Evolutionary conservation across 2,797 vertebrate genomes (phyloP).

Genomic region (Sebastes paucispinis): DNA sequence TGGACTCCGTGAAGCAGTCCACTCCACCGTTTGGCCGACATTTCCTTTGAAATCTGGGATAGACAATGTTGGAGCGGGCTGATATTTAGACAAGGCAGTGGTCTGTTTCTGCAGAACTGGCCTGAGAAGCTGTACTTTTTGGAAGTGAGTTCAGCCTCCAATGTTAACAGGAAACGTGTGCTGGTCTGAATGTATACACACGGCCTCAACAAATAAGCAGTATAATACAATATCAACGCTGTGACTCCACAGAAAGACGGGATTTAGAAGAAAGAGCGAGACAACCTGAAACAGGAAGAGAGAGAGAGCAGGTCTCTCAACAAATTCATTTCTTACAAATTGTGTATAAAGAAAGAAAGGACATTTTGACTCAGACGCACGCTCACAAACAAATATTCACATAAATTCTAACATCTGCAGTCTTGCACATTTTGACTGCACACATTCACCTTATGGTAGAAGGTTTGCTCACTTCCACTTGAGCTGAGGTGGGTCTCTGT

Average conservation of each 20-base stretch:
- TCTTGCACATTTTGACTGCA: constrained; percentile 20
- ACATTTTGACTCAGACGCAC: constrained; percentile 33
- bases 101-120: constrained; percentile 73
- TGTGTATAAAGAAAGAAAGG: constrained; percentile 29
- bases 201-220: constrained; percentile 77
- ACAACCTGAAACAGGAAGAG: constrained; percentile 22
- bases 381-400: constrained; percentile 50
- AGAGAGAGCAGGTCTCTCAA: constrained; percentile 19
- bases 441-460: constrained; percentile 12
- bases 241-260: constrained; percentile 52
- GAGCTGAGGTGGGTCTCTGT: constrained; percentile 60
- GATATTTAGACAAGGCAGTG: constrained; percentile 75
- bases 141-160: constrained; percentile 64
- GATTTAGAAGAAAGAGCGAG: constrained; percentile 8
- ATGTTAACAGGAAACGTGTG: constrained; percentile 80
- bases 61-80: constrained; percentile 69
- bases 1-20: constrained; percentile 9
- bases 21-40: constrained; percentile 14
- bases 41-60: constrained; percentile 47
- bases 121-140: constrained; percentile 73
- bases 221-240: constrained; percentile 72
- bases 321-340: constrained; percentile 46
- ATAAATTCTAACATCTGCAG: constrained; percentile 31
- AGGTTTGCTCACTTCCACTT: constrained; percentile 38
- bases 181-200: constrained; percentile 75